Percentiles rank a stretch among this genome's conserved stretches.
Conservation (phyloP, 2,113 vertebrate species). For the Cololabis saira region DNA sequence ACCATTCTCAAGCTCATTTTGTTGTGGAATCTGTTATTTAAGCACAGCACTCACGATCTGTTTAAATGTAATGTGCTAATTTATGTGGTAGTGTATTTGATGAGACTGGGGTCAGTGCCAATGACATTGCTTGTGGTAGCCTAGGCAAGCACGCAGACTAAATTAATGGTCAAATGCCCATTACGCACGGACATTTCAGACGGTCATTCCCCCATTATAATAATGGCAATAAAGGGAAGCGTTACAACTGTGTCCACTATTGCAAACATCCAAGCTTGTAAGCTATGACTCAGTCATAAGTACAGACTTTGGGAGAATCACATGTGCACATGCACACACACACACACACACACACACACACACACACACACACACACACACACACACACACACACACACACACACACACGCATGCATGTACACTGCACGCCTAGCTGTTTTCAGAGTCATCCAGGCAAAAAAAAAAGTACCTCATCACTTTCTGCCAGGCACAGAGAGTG, state of each 20-base stretch:
- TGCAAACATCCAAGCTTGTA: slow-evolving; percentile 28
- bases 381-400: neutral
- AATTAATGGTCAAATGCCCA: slow-evolving; percentile 32
- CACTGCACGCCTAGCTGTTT: slow-evolving; percentile 25
- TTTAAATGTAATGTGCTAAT: slow-evolving; percentile 50
- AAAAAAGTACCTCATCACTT: slow-evolving; percentile 45
- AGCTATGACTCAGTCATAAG: slow-evolving; percentile 24
- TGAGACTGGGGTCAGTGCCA: no score
- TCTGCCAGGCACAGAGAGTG: slow-evolving; percentile 27
- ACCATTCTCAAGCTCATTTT: slow-evolving; percentile 33
- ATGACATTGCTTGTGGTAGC: slow-evolving; percentile 30
- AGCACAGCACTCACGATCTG: slow-evolving; percentile 24
- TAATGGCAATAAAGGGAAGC: slow-evolving; percentile 55
- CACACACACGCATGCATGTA: neutral
- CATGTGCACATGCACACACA: neutral
- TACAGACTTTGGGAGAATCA: slow-evolving; percentile 3
- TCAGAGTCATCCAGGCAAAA: slow-evolving; percentile 53
- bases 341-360: neutral
- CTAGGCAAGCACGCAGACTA: slow-evolving; percentile 31
- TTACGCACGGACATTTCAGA: slow-evolving; percentile 26
- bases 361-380: neutral
- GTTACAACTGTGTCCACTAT: slow-evolving; percentile 44
- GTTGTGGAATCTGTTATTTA: slow-evolving; percentile 54
- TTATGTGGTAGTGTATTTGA: slow-evolving; percentile 30
- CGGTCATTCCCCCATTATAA: slow-evolving; percentile 44